A percentile compares a stretch with the other conserved stretches of the same genome.
Evolutionary conservation across 1,140 invertebrate species (phyloP).

Genomic region (Laupala kohalensis): DNA sequence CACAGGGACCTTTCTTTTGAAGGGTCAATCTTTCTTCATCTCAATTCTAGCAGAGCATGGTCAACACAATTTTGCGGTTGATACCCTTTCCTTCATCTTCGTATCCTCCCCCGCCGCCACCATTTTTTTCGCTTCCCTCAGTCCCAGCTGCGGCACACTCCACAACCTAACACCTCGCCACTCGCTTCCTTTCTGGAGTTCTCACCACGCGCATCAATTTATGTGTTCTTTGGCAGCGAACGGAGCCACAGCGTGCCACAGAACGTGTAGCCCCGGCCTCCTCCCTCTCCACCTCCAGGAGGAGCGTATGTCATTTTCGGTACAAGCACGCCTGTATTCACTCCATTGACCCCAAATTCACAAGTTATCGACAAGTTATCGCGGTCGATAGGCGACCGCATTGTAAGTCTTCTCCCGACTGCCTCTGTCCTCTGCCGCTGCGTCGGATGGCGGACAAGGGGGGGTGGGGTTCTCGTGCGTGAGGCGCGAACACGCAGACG

Average conservation of each 20-base stretch:
- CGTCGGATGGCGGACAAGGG: too few species aligned
- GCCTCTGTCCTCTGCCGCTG: too few species aligned
- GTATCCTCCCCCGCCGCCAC: background rate
- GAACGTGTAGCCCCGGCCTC: too few species aligned
- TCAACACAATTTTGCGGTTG: too few species aligned
- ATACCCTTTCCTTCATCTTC: too few species aligned
- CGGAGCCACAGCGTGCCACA: too few species aligned
- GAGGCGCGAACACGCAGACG: background rate
- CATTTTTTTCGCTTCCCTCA: background rate
- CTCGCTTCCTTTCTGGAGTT: background rate
- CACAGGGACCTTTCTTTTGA: too few species aligned
- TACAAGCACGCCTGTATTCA: background rate
- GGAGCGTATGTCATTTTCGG: background rate
- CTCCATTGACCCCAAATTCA: background rate
- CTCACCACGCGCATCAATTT: background rate
- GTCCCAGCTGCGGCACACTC: background rate
- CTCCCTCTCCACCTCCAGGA: background rate
- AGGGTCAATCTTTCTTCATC: too few species aligned
- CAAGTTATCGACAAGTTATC: background rate
- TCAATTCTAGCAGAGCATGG: too few species aligned
- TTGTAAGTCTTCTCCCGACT: background rate
- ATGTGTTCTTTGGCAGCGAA: background rate
- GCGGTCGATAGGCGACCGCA: background rate
- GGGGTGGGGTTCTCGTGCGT: background rate
- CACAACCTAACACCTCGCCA: background rate